Conservation (phyloP, 2,797 vertebrate genomes). For the Enteromius viviparus region DNA sequence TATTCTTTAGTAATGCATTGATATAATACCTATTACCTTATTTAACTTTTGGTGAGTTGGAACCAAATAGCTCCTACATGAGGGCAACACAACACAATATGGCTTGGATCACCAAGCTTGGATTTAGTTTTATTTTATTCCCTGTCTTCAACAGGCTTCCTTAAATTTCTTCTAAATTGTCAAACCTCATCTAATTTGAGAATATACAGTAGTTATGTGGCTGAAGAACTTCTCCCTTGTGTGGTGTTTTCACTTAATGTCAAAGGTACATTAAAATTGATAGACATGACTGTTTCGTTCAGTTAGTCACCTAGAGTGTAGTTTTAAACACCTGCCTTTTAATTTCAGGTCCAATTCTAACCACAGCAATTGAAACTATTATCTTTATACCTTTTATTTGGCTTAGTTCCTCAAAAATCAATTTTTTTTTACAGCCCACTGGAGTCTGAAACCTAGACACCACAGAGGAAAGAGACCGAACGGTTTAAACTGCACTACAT, state of each 20-base stretch:
- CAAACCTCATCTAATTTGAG: not conserved
- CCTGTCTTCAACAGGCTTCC: not conserved
- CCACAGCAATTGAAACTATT: slow-evolving; percentile 65
- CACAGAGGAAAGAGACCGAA: slow-evolving; percentile 53
- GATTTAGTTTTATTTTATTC: not conserved
- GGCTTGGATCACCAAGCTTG: not conserved
- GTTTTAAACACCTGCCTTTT: slow-evolving; percentile 59
- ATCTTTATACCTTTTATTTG: slow-evolving; percentile 72
- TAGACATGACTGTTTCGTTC: slow-evolving; percentile 11
- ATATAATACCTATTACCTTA: too few species aligned
- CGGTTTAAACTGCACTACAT: slow-evolving; percentile 60
- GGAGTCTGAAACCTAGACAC: slow-evolving; percentile 56
- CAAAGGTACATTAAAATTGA: slow-evolving; percentile 9
- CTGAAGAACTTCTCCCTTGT: slow-evolving; percentile 13
- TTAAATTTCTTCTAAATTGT: not conserved
- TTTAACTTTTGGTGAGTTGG: too few species aligned
- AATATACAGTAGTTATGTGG: slow-evolving; percentile 4
- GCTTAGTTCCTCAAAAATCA: slow-evolving; percentile 60
- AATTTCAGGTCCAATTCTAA: slow-evolving; percentile 61
- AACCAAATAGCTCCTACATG: too few species aligned
- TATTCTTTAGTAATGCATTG: too few species aligned
- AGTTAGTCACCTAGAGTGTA: slow-evolving; percentile 25
- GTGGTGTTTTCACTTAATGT: slow-evolving; percentile 22
- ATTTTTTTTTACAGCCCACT: slow-evolving; percentile 61
- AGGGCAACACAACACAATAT: too few species aligned